Evolutionary conservation across 2,797 vertebrate species (phyloP), one percentile per base, ranked within the genome.

Genomic region (Pipistrellus kuhlii): DNA sequence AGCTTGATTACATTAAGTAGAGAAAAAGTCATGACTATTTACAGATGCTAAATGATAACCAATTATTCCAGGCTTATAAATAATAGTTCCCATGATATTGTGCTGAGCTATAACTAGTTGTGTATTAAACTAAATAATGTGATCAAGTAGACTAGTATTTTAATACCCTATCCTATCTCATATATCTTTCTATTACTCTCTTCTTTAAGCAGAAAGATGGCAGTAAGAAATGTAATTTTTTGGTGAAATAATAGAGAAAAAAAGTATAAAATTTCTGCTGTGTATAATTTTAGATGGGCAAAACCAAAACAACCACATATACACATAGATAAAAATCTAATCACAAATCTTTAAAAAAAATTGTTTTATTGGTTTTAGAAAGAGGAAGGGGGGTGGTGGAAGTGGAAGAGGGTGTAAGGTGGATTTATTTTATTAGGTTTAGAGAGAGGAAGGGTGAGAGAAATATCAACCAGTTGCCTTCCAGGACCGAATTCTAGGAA

Each of bases 21-120:
- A 92, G 80, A 95, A 91, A 93, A 84, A 27, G n/a, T 69, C n/a
- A 68, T 86, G 18, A 82, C 51, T 90, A 81, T 81, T 91, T 78
- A 91, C 13, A 93, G 30, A 78, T 77, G 12, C 66, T 86, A 93
- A 94, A 72, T 88, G 44, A 91, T 71, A 89, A 80, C n/a, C 17
- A 64, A 51, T 83, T 57, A 97, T 66, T 32, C 21, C 27, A 91
- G 75, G 64, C 5, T 92, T 88, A 64, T 75, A 88, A 81, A 55
- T 81, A 90, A 92, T 30, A 46, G 4, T 69, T 69, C 75, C 23
- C 17, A 62, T 59, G 83, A 78, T 71, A 62, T 21, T 51, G 35
- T 30, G 4, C 32, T 91, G 62, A 83, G 62, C 17, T n/a, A 78
- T 85, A 83, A 64, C 18, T 71, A 83, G 38, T 88, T 82, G 27